Evolutionary conservation across 2,797 vertebrate species (phyloP).

Genomic region (Phataginus tricuspis): DNA sequence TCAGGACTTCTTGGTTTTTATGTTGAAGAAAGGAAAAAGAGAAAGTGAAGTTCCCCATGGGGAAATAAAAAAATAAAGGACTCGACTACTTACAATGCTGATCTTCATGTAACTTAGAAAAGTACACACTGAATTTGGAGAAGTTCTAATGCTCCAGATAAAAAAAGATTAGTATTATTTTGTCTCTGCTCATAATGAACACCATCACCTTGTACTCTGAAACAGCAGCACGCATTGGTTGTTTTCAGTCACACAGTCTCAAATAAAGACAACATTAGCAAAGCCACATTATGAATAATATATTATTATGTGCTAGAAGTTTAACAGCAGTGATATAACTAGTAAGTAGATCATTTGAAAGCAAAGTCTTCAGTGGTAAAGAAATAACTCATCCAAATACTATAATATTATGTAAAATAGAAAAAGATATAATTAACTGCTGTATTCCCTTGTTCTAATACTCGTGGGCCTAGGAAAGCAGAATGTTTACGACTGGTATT

Average conservation of each 20-base stretch:
- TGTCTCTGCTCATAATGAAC: slow-evolving; percentile 27
- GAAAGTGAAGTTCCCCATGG: not conserved
- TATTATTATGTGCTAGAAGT: not conserved
- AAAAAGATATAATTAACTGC: slow-evolving; percentile 65
- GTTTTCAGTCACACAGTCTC: slow-evolving; percentile 25
- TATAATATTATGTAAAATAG: slow-evolving; percentile 35
- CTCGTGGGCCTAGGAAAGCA: not conserved
- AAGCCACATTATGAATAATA: slow-evolving; percentile 52
- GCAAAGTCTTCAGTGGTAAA: slow-evolving; percentile 36
- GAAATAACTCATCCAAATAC: slow-evolving; percentile 34
- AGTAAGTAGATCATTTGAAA: slow-evolving; percentile 25
- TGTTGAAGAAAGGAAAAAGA: not conserved
- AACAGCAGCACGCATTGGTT: not conserved
- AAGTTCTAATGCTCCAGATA: slow-evolving; percentile 8
- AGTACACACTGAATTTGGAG: not conserved
- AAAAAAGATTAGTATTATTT: not conserved
- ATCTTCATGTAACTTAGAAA: not conserved
- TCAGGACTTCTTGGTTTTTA: not conserved
- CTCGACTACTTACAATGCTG: not conserved
- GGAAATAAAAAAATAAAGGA: not conserved
- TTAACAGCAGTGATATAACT: not conserved
- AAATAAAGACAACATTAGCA: not conserved
- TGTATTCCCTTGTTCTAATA: slow-evolving; percentile 27
- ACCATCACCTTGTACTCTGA: not conserved
- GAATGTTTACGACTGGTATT: slow-evolving; percentile 38